Evolutionary conservation across 1,140 invertebrate genomes (phyloP).

Genomic region (Ips nitidus): DNA sequence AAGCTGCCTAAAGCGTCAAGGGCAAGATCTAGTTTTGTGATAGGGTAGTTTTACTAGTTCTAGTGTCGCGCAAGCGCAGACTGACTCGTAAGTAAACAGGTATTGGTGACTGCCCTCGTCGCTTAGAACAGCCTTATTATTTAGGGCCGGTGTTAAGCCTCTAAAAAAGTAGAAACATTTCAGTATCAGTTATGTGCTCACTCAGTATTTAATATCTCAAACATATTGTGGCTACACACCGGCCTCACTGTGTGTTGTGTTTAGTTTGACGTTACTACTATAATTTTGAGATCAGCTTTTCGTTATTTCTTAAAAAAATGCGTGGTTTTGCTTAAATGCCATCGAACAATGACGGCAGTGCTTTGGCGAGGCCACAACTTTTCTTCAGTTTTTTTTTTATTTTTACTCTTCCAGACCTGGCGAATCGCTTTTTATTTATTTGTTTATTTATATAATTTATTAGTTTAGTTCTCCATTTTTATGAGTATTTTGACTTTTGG

Average conservation of each 20-base stretch:
- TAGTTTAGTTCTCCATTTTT: conserved; percentile 43
- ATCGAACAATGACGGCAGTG: conserved; percentile 42
- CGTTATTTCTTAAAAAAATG: conserved; percentile 33
- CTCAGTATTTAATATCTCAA: background rate
- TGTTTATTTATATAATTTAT: conserved; percentile 42
- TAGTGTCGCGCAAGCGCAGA: conserved; percentile 31
- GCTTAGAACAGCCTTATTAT: conserved; percentile 28
- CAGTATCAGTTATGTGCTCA: too few relatives aligned
- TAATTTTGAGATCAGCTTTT: conserved; percentile 42
- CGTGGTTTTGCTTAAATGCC: conserved; percentile 48
- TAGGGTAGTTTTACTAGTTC: conserved; percentile 40
- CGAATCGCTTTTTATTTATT: conserved; percentile 21
- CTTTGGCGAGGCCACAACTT: conserved; percentile 49
- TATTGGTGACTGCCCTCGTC: conserved; percentile 34
- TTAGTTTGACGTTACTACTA: conserved; percentile 43
- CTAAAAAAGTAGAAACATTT: too few relatives aligned
- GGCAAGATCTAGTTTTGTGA: conserved; percentile 41
- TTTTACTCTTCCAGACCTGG: conserved; percentile 17
- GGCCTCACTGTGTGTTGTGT: conserved; percentile 46
- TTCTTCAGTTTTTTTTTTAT: conserved; percentile 36
- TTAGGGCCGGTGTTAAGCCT: conserved; percentile 14
- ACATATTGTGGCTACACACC: conserved; percentile 3
- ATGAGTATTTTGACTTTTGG: conserved; percentile 39
- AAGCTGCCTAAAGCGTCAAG: conserved; percentile 35
- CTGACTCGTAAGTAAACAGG: conserved; percentile 38